These are phyloP conservation scores for Leptosomus discolor DNA, from an alignment of 2,113 vertebrate genomes.

Conservation along the genomic window DNA sequence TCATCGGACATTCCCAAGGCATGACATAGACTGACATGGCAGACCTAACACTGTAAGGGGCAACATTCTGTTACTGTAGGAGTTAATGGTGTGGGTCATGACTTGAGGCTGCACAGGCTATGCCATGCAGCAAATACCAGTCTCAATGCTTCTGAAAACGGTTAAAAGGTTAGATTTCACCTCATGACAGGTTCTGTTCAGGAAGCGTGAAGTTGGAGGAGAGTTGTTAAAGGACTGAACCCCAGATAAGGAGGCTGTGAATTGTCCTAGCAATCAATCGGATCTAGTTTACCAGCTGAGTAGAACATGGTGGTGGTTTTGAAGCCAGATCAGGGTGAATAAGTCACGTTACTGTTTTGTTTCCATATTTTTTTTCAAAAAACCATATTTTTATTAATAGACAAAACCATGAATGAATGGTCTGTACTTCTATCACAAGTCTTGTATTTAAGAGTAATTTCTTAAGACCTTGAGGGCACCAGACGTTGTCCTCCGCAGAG, in stretches of 20 bases:
- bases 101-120: neutral
- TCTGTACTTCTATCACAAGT: neutral
- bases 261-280: neutral
- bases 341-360: neutral
- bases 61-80: neutral
- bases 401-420: neutral
- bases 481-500: neutral
- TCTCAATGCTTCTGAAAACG: neutral
- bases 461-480: neutral
- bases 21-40: neutral
- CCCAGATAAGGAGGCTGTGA: neutral
- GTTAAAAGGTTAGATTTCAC: neutral
- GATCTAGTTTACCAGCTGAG: neutral
- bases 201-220: neutral
- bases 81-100: accelerated
- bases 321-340: neutral
- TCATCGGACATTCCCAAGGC: neutral
- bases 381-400: neutral
- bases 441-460: neutral
- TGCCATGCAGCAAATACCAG: too few relatives aligned
- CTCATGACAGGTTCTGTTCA: neutral
- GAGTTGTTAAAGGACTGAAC: neutral
- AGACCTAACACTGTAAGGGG: neutral
- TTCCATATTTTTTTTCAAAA: neutral
- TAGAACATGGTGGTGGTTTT: neutral